Evolutionary conservation across 2,113 vertebrate genomes (phyloP), one percentile per base, ranked within the genome.

Genomic region (Eidolon helvum): DNA sequence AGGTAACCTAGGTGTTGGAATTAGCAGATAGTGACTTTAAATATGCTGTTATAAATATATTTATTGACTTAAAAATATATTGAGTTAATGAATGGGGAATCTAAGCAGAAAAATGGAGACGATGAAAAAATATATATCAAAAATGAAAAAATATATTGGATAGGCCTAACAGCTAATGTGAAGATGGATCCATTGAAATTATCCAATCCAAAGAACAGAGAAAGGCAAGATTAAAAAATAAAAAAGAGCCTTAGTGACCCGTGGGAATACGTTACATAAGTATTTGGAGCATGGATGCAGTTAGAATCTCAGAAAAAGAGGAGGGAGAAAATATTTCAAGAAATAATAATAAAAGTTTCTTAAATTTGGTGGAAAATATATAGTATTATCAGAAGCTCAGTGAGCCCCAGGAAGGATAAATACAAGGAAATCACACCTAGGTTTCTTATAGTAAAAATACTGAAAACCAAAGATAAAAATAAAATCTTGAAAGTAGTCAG

Each of bases 1-100:
- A 89, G 53, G 82, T 74, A 91, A 86, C 28, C 15, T 9, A 82
- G 57, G 12, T 68, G 69, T 57, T 75, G 30, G 10, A 80, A 74
- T 79, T 78, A 80, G 57, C 30, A 90, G 43, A 21, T 48, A 95
- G 57, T 96, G 59, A 84, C 61, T 96, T 87, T 88, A 87, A 96
- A 75, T 15, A 18, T 68, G 48, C 40, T 68, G 7, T 93, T 85
- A 22, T 90, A 94, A 91, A 65, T 85, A 55, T 38, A 80, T 72
- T 77, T 91, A 90, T 72, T 14, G 22, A 95, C 10, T 91, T 77
- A 87, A 84, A 92, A 82, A 90, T 68, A 68, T 57, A n/a, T 35
- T 89, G n/a, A 77, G 40, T 88, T 91, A 74, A 75, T 84, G 38
- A 10, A 77, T 91, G 35, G 66, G 26, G 75, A 83, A 33, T 75